phyloP scores from a whole-genome alignment of 2,113 vertebrate species.

The Pithys albifrons region DNA sequence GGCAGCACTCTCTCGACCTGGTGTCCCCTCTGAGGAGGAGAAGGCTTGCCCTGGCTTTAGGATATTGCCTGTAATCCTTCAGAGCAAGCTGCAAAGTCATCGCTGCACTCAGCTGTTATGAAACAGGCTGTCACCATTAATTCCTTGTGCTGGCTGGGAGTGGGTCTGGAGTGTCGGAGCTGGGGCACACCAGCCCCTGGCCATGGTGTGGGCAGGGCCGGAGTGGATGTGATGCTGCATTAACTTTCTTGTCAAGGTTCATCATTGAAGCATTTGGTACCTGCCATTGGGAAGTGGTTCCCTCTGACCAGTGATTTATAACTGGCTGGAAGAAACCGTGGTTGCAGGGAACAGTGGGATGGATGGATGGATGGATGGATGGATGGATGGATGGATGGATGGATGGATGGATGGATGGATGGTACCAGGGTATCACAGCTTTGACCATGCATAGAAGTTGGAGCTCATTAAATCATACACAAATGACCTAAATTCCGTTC shows the following conservation, averaged over 20 bases:
- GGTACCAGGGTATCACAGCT: neutral
- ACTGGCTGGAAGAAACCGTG: neutral
- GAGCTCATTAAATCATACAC: neutral
- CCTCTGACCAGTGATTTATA: neutral
- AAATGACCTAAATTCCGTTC: neutral
- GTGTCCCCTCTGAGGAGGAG: neutral
- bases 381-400: neutral
- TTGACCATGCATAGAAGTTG: neutral
- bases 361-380: neutral
- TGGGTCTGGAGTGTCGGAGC: neutral
- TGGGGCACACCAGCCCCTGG: rapidly evolving
- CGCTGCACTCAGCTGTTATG: neutral
- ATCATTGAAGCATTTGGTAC: rapidly evolving
- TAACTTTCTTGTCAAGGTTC: neutral
- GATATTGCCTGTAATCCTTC: conserved; percentile 9
- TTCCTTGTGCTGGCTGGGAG: neutral
- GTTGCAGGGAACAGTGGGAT: neutral
- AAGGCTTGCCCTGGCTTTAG: neutral
- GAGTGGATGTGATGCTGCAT: neutral
- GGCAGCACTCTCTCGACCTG: neutral
- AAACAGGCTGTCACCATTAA: neutral
- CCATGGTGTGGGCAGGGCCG: neutral
- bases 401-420: neutral
- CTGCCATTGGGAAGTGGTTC: rapidly evolving
- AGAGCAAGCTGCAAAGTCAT: conserved; percentile 56